Evolutionary conservation across 2,888 invertebrate species (phyloP), one percentile per base, ranked within the genome.

Genomic region (Phorcus lineatus): DNA sequence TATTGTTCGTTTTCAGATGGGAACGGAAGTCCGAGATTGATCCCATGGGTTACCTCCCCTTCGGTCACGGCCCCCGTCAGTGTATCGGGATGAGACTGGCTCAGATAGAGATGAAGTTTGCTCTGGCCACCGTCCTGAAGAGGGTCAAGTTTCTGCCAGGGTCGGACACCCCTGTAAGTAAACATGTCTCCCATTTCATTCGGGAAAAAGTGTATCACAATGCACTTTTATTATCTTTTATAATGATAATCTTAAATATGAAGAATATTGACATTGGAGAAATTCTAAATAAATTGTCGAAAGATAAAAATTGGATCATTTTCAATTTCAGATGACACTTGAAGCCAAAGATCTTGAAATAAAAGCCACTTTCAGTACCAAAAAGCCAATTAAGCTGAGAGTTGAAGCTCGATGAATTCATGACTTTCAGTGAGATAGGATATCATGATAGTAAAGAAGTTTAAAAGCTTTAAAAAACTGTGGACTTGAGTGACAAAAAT

Each of bases 71-170:
- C 9, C 80, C 80, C 11, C 75, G 77, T 17, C 36, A 62, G 24
- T 80, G 80, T 55, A 67, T 80, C 31, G 80, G 77, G 19, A 77
- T 80, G 80, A 76, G 77, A 66, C 52, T 80, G 47, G 80, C 77
- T 0, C 57, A 66, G 67, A 16, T 80, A 40, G 80, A 77, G 40
- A 13, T 76, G 28, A 80, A 77, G 40, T 31, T 80, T 19, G 77
- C 80, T 16, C 76, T 80, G 47, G 36, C 57, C 28, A 28, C 31
- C 0, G 54, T 76, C 4, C 77, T 80, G 17, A 52, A 24, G 17
- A 76, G 77, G 17, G 36, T 80, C 17, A 57, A 76, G 62, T 80
- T 80, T 70, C 53, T 70, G 11, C 53, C 47, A n/a, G 19, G 16
- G 2, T 1, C 22, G 19, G 57, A 57, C 22, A 57, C 22, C 19